Percentiles rank a stretch among this genome's conserved stretches.
phyloP scores from a whole-genome alignment of 1,140 invertebrate species.

The Aphelenchoides besseyi region DNA sequence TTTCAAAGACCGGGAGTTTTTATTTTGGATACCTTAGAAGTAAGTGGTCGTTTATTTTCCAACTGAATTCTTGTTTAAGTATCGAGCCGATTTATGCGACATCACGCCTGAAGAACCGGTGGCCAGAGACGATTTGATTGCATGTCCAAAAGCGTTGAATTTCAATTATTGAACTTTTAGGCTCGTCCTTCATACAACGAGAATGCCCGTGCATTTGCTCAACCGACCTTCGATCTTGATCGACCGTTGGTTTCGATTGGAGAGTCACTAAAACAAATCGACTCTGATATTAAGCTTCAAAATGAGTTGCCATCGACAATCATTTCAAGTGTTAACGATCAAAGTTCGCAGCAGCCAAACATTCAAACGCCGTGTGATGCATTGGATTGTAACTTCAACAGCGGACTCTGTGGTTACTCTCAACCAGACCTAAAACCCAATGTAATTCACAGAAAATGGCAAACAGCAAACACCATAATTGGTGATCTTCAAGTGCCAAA shows the following conservation, averaged over 20 bases:
- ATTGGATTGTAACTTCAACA: conserved; percentile 19
- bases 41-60: too few species aligned
- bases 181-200: conserved; percentile 1
- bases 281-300: too few species aligned
- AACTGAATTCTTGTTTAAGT: too few species aligned
- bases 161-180: too few species aligned
- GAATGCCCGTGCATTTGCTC: conserved; percentile 4
- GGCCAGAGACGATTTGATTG: conserved; percentile 2
- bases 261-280: not conserved
- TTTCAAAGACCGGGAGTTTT: conserved; percentile 30
- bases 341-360: not conserved
- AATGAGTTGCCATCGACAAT: too few species aligned
- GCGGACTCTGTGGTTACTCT: conserved; percentile 17
- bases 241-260: not conserved
- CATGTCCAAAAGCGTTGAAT: too few species aligned
- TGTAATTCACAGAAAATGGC: conserved; percentile 24
- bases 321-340: too few species aligned
- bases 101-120: not conserved
- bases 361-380: conserved; percentile 10
- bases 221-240: conserved; percentile 7
- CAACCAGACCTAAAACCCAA: conserved; percentile 14
- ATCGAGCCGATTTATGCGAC: conserved; percentile 31
- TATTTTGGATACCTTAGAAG: conserved; percentile 30
- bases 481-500: conserved; percentile 4
- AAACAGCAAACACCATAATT: not conserved